Evolutionary conservation across 2,888 invertebrate genomes (phyloP).

Genomic region (Ypsolopha sequella): DNA sequence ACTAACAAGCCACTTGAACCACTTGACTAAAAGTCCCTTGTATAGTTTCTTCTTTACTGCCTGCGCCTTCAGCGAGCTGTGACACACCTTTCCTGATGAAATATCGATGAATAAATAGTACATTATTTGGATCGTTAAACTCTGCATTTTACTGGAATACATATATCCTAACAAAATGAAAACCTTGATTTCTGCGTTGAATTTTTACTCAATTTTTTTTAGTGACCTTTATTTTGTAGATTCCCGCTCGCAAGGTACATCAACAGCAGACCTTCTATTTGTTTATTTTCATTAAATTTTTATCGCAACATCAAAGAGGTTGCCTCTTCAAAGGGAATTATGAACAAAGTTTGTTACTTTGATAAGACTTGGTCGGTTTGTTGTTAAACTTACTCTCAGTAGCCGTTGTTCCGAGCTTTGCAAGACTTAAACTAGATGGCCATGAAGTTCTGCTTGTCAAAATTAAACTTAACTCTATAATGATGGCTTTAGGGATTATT

Average conservation of each 20-base stretch:
- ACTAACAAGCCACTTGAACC: too few species aligned
- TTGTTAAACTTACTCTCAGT: conserved; percentile 29
- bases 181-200: not conserved
- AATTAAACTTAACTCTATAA: conserved; percentile 8
- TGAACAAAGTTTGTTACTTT: conserved; percentile 45
- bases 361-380: conserved; percentile 30
- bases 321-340: conserved; percentile 42
- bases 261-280: conserved; percentile 3
- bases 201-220: not conserved
- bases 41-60: too few species aligned
- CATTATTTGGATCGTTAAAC: too few species aligned
- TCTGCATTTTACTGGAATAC: too few species aligned
- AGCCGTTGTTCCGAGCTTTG: not conserved
- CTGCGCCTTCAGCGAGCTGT: too few species aligned
- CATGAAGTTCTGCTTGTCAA: too few species aligned
- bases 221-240: too few species aligned
- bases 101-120: too few species aligned
- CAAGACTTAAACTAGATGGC: not conserved
- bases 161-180: too few species aligned
- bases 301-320: conserved; percentile 22
- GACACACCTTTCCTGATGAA: too few species aligned
- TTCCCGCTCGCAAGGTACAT: not conserved
- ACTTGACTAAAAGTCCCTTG: too few species aligned
- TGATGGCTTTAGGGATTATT: too few species aligned
- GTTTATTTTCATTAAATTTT: conserved; percentile 16